phyloP scores from a whole-genome alignment of 2,113 vertebrate species.

The Corynorhinus townsendii region DNA sequence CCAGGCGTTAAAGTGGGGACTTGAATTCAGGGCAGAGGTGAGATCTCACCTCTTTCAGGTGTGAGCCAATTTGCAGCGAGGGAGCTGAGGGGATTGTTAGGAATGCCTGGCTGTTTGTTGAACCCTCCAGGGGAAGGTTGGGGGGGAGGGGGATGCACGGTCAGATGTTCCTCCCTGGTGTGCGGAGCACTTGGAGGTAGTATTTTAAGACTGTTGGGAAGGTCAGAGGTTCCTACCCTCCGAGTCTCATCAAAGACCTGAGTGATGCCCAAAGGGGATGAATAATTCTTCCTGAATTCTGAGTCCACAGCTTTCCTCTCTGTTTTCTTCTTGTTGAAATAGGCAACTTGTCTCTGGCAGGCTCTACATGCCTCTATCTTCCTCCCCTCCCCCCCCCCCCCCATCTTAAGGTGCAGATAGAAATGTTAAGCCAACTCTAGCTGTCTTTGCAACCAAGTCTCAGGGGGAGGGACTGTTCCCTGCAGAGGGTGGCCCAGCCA shows the following conservation, averaged over 20 bases:
- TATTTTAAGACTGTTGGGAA: conserved; percentile 51
- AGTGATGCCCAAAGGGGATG: conserved; percentile 24
- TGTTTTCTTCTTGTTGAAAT: neutral
- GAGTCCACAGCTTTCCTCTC: neutral
- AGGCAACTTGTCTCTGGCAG: neutral
- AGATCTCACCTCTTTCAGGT: conserved; percentile 19
- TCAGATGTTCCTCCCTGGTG: conserved; percentile 5
- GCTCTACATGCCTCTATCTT: no score
- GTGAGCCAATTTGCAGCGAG: conserved; percentile 43
- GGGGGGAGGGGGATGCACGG: fast-evolving
- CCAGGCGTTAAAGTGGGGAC: neutral
- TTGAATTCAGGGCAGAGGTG: conserved; percentile 38
- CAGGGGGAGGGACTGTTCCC: neutral
- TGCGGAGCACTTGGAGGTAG: conserved; percentile 11
- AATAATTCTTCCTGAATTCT: conserved; percentile 40
- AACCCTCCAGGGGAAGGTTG: neutral
- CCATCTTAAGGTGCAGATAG: neutral
- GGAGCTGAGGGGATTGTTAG: conserved; percentile 13
- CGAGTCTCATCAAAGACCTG: conserved; percentile 57
- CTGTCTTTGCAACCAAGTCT: neutral
- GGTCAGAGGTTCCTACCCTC: conserved; percentile 48
- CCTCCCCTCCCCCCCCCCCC: neutral
- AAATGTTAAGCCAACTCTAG: neutral
- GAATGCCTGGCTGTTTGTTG: neutral
- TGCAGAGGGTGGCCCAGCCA: neutral